Evolutionary conservation across 2,888 invertebrate species (phyloP).

Genomic region (Plutella xylostella): DNA sequence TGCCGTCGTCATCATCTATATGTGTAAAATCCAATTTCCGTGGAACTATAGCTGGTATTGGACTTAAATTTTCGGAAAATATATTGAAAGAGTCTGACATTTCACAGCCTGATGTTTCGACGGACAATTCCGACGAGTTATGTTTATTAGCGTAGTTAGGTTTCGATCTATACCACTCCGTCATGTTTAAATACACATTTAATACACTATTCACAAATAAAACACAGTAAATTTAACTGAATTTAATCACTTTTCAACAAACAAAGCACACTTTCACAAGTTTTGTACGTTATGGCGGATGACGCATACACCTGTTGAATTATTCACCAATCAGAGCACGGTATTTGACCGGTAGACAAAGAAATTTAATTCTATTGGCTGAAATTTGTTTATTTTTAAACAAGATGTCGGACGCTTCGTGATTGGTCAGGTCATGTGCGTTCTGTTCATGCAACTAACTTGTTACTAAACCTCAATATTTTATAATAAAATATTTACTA

Average conservation of each 20-base stretch:
- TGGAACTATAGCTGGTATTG: conserved; percentile 66
- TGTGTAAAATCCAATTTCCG: conserved; percentile 71
- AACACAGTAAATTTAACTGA: background rate
- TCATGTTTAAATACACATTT: conserved; percentile 46
- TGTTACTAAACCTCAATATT: too few relatives aligned
- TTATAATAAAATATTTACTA: too few relatives aligned
- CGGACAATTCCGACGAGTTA: conserved; percentile 67
- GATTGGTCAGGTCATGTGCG: too few relatives aligned
- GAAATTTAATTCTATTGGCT: conserved; percentile 42
- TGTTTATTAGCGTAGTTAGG: conserved; percentile 41
- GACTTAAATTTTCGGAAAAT: conserved; percentile 71
- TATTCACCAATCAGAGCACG: conserved; percentile 39
- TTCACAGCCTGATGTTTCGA: conserved; percentile 72
- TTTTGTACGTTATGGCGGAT: conserved; percentile 60
- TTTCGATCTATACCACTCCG: conserved; percentile 61
- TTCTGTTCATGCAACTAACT: too few relatives aligned
- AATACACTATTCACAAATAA: conserved; percentile 29
- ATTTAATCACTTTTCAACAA: conserved; percentile 15
- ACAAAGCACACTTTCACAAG: conserved; percentile 57
- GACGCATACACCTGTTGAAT: conserved; percentile 64
- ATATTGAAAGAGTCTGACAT: conserved; percentile 72
- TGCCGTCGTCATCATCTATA: conserved; percentile 56
- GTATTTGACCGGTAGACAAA: conserved; percentile 51
- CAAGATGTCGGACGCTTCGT: conserved; percentile 20
- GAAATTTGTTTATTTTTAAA: conserved; percentile 34